Base-by-base conservation (phyloP, 2,113 vertebrate species). In the Tricholaema leucomelas region DNA sequence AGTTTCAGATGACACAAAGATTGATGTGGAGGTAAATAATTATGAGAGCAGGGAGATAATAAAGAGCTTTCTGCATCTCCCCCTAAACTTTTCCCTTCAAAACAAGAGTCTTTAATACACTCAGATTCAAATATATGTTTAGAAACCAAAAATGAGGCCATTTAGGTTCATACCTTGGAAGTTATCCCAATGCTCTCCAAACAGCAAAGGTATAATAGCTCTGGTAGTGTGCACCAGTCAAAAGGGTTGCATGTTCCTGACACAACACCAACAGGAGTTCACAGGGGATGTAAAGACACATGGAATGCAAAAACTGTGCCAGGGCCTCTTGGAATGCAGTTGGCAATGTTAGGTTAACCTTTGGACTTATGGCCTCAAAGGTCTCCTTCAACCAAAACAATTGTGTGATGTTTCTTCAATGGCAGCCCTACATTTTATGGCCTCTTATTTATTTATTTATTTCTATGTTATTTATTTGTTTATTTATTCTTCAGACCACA, bases 21-120 rank as follows among this genome's bases (percentile, higher is more conserved):
- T 85, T 90, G 90, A 95, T 95, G 73, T 6, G 54, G 73, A 83
- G 60, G 85, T 85, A 95, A 96, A 96, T 89, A 94, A 93, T 63
- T 73, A 30, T 21, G 79, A 91, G 44, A 85, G 67, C 78, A 73
- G 60, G 56, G 91, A 93, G 93, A 93, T 50, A 79, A 60, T 60
- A 65, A 36, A 59, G 78, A 87, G 79, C 8, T 48, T 76, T 80
- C 81, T 64, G 64, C 40, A 67, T 59, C 64, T 33, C 64, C 82
- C 67, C 59, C 64, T 89, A 55, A 40, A 15, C 31, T 56, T 74
- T 33, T 73, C 70, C 40, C 38, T 63, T 52, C 66, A 36, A 90
- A 91, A 66, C 0, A 6, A 63, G 64, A 66, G n/a, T 44, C 23
- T 71, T 69, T 31, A 36, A 65, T 59, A 6, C 9, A 27, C 55